Percentiles rank a stretch among this genome's conserved stretches.
Evolutionary conservation across 2,888 invertebrate genomes (phyloP).

Genomic region (Crossocerus cetratus): DNA sequence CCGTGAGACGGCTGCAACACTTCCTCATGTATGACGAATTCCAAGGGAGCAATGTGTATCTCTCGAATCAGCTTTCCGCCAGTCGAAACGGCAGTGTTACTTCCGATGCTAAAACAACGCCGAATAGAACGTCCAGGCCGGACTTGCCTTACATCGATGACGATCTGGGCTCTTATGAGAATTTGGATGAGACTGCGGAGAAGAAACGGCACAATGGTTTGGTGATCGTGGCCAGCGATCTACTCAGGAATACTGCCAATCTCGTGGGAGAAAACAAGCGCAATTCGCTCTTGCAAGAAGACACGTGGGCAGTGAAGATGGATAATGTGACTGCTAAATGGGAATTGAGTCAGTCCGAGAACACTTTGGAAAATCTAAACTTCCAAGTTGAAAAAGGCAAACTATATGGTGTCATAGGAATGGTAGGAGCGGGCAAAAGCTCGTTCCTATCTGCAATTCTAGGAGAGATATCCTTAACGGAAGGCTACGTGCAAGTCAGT

Average conservation of each 20-base stretch:
- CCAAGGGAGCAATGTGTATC: conserved; percentile 34
- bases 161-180: conserved; percentile 45
- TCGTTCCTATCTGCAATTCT: conserved; percentile 84
- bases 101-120: conserved; percentile 51
- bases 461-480: conserved; percentile 82
- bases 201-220: conserved; percentile 70
- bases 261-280: conserved; percentile 44
- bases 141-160: conserved; percentile 71
- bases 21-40: conserved; percentile 77
- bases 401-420: conserved; percentile 85
- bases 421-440: conserved; percentile 87
- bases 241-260: conserved; percentile 58
- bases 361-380: conserved; percentile 79
- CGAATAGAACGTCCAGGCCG: conserved; percentile 54
- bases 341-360: conserved; percentile 78
- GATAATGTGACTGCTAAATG: conserved; percentile 76
- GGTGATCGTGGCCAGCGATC: conserved; percentile 67
- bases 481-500: conserved; percentile 82
- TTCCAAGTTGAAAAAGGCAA: conserved; percentile 80
- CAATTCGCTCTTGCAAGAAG: conserved; percentile 24
- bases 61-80: conserved; percentile 31
- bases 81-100: conserved; percentile 58
- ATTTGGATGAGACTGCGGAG: conserved; percentile 63
- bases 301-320: conserved; percentile 62
- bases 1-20: conserved; percentile 76